Evolutionary conservation across 2,797 vertebrate genomes (phyloP), one percentile per base, ranked within the genome.

Genomic region (Apogon talboti): DNA sequence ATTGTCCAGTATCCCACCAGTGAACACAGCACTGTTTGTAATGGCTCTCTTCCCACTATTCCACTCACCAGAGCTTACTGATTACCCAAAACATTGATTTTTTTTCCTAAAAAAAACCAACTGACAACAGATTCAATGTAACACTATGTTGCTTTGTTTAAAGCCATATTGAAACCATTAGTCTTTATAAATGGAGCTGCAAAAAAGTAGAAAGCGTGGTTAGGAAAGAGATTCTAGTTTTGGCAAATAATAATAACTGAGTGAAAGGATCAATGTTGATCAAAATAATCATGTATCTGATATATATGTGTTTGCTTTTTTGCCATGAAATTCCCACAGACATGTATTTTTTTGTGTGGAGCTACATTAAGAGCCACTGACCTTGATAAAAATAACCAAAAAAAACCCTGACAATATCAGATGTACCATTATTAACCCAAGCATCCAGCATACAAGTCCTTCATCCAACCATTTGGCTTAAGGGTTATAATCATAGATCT

Each of bases 401-500:
- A 28, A 35, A 35, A 35, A 1, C 30, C 33, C 9, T 35, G 7
- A 35, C 33, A 35, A 35, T 14, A 42, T 19, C 21, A 16, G 46
- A 62, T 35, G 30, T 4, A 49, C 38, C 47, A 19, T 11, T 19
- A 44, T 13, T 10, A 15, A 10, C 11, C 56, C 6, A 6, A 37
- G 38, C 28, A n/a, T 47, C 40, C 24, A 41, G n/a, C 37, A 16
- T 3, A 3, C 11, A 19, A 30, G 18, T 41, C 43, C 49, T 24
- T 47, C 35, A 51, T 30, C 7, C 24, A 14, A 58, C 35, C 21
- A 42, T 45, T 51, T 59, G 10, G 42, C 55, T 6, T 37, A 5
- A n/a, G 24, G 48, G 28, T 0, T 37, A 7, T 48, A 40, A 24
- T 15, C 14, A 15, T 12, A 6, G 24, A 28, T 24, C 42, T 35